Percentiles rank a stretch among this genome's conserved stretches.
Evolutionary conservation across 1,140 invertebrate genomes (phyloP).

Genomic region (Aphelenchoides besseyi): DNA sequence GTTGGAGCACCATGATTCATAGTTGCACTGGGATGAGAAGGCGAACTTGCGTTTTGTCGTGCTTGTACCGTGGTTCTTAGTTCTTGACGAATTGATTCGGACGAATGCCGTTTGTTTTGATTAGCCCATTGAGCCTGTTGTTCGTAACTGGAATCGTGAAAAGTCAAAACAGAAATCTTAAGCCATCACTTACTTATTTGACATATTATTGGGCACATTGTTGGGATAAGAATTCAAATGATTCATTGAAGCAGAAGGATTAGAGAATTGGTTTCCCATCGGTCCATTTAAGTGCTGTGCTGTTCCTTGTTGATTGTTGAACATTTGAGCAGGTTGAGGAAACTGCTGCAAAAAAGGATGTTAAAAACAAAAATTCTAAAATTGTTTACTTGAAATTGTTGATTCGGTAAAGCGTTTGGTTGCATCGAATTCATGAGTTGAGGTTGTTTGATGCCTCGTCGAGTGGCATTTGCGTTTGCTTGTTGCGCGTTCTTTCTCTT

Average conservation of each 20-base stretch:
- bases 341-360: not conserved
- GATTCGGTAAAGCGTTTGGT: not conserved
- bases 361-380: not conserved
- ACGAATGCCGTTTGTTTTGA: not conserved
- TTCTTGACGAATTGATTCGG: slow-evolving; percentile 6
- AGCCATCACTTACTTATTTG: not conserved
- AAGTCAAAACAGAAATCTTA: no score
- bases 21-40: no score
- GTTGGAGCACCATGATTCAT: no score
- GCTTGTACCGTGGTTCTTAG: slow-evolving; percentile 2
- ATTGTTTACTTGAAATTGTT: not conserved
- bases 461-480: not conserved
- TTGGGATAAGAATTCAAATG: not conserved
- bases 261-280: not conserved
- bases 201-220: not conserved
- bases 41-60: slow-evolving; percentile 1
- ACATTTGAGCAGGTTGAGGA: slow-evolving; percentile 8
- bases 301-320: not conserved
- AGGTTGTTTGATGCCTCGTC: not conserved
- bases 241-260: not conserved
- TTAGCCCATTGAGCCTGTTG: not conserved
- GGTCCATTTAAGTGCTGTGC: not conserved
- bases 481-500: slow-evolving; percentile 3
- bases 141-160: not conserved
- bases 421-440: not conserved